Evolutionary conservation across 2,888 invertebrate species (phyloP), one percentile per base, ranked within the genome.

Genomic region (Hartigia nigra): DNA sequence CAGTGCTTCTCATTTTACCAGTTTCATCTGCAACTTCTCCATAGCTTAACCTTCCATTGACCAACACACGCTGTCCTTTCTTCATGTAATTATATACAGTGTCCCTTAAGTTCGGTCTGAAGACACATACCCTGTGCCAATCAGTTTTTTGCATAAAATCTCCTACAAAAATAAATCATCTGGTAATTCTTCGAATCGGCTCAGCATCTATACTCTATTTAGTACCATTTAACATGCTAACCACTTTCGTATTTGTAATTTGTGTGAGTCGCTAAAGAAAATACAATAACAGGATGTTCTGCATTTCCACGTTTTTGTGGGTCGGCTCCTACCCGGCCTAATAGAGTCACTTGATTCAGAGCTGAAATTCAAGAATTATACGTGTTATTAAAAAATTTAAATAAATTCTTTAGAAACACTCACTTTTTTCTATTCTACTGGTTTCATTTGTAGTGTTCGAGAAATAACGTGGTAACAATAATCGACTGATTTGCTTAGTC

Each of bases 91-190:
- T 95, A 88, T 95, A 94, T 0, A 97, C 95, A 1, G 94, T 94
- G 37, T 98, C 97, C 70, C 98, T 93, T 2, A 98, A 93, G 78
- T 94, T 94, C 4, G 97, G 97, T 88, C 95, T 97, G 90, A 98
- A 98, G 12, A 98, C 95, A 86, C 96, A 95, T 76, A 98, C 92
- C 86, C 97, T 93, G 91, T 98, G 98, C 98, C 98, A 98, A 85
- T 98, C 98, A 12, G 98, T 97, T 86, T 96, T 95, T 89, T 98
- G 97, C 77, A 96, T 92, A 88, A 95, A 93, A 85, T 97, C 97
- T 9, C 97, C 97, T 89, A 94, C 92, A 95, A 88, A 90, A 90
- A 82, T 75, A 36, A 74, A 23, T 55, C 9, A 23, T 9, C 23
- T 23, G 5, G 5, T 55, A 23, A 55, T 55, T 23, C 23, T 23